A percentile compares a stretch with the other conserved stretches of the same genome.
phyloP scores from a whole-genome alignment of 2,113 vertebrate genomes.

The Pelvicachromis taeniatus region DNA sequence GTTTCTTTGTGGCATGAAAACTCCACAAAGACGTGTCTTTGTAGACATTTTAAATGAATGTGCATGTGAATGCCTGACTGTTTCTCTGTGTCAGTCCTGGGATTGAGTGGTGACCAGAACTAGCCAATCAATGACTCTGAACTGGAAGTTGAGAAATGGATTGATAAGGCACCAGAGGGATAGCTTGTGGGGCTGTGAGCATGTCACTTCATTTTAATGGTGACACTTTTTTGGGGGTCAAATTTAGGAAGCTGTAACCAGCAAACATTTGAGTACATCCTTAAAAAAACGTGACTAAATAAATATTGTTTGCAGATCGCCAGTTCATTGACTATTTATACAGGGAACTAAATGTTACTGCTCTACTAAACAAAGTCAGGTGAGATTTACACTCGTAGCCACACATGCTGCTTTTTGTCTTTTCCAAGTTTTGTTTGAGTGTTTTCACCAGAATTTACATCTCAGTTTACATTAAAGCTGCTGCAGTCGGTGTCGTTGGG shows the following conservation, averaged over 20 bases:
- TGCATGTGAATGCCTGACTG: background rate
- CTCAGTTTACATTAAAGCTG: background rate
- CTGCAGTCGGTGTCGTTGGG: background rate
- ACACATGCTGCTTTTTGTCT: background rate
- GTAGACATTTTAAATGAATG: background rate
- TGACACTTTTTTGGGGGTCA: background rate
- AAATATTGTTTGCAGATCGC: background rate
- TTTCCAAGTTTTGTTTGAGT: background rate
- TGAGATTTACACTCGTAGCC: background rate
- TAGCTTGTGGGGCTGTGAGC: background rate
- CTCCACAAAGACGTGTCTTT: background rate
- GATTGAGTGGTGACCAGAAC: background rate
- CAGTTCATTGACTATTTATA: background rate
- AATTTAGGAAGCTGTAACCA: background rate
- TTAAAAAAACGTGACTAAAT: background rate
- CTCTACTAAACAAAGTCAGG: background rate
- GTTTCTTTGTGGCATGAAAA: background rate
- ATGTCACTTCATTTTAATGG: background rate
- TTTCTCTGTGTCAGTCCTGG: background rate
- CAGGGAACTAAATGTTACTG: background rate
- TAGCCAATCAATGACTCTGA: background rate
- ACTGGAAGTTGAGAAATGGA: background rate
- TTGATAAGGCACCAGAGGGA: fast-evolving
- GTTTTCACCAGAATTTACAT: background rate
- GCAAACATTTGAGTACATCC: background rate